Evolutionary conservation across 2,113 vertebrate species (phyloP), one percentile per base, ranked within the genome.

Genomic region (Erythrolamprus reginae): DNA sequence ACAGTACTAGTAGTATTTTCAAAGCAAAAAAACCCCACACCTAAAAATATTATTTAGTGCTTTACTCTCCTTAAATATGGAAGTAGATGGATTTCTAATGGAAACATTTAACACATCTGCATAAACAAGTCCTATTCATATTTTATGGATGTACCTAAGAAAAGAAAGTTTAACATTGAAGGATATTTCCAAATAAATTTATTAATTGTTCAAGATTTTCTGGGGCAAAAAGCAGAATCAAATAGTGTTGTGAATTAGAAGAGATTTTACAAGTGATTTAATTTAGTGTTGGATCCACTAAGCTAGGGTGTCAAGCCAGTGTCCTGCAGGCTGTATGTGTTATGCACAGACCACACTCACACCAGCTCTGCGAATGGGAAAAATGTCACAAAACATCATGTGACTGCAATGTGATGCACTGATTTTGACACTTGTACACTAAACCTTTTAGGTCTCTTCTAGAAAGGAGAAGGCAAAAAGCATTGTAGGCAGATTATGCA

Each of bases 41-140:
- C 92, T 86, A 21, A 91, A 38, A 89, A 61, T 19, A 21, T 6
- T 53, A 17, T 0, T 53, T 87, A 38, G 10, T 38, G 0, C 90
- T 94, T 92, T 28, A 89, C 5, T 50, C 33, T 1, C 24, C 26
- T 86, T 85, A 58, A 26, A 48, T 86, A 47, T 61, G 88, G 91
- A 70, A 0, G 0, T 6, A 48, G 45, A 55, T 53, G 24, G 38
- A 26, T 50, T 53, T 82, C 61, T 77, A 50, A 61, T 38, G 10
- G 56, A 9, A 70, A 0, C 12, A 28, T 47, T 52, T 13, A 4
- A 48, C 4, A 93, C 70, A 88, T 45, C 3, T 61, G 9, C 13
- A 19, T 26, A 56, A 86, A 56, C 23, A 33, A 86, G 47, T 33
- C 24, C n/a, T 50, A 10, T 65, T 86, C 56, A 86, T 65, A 33